Percentiles rank a stretch among this genome's conserved stretches.
phyloP scores from a whole-genome alignment of 2,113 vertebrate genomes.

The Osmerus eperlanus region DNA sequence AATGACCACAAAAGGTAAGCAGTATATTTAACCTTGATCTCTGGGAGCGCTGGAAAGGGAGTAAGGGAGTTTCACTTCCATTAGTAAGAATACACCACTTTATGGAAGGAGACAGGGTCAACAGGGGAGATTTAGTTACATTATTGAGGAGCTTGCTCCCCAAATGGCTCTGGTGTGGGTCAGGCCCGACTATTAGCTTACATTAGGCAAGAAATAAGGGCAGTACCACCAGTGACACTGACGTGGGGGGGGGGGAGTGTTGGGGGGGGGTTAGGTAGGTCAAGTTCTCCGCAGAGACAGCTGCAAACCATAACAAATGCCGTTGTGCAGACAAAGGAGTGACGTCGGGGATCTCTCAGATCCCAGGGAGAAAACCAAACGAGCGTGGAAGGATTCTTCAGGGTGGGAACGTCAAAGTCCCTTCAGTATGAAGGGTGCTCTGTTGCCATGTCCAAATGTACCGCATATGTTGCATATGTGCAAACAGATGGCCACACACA shows the following conservation, averaged over 20 bases:
- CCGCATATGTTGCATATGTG: too few species aligned
- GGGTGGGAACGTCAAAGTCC: background rate
- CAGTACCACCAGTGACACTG: conserved; percentile 38
- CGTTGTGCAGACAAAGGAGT: conserved; percentile 35
- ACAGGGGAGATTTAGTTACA: conserved; percentile 48
- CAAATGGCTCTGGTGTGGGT: conserved; percentile 43
- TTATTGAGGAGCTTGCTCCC: conserved; percentile 32
- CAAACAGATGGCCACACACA: background rate
- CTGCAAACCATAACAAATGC: conserved; percentile 48
- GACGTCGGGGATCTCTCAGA: conserved; percentile 28
- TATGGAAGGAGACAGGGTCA: conserved; percentile 51
- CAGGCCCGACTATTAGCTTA: conserved; percentile 51
- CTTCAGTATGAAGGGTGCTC: background rate
- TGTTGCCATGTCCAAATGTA: too few species aligned
- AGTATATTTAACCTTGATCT: conserved; percentile 11
- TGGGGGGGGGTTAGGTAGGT: conserved; percentile 36
- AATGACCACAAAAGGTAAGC: background rate
- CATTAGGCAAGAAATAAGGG: conserved; percentile 51
- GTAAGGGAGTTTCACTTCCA: conserved; percentile 38
- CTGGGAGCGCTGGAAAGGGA: conserved; percentile 17
- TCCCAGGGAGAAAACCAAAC: conserved; percentile 30
- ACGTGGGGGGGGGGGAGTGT: background rate
- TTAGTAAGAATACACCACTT: conserved; percentile 36
- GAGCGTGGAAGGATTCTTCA: conserved; percentile 35
- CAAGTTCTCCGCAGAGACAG: conserved; percentile 45